phyloP scores from a whole-genome alignment of 64 coral and sea anemone genomes.

The Anthopleura sola region DNA sequence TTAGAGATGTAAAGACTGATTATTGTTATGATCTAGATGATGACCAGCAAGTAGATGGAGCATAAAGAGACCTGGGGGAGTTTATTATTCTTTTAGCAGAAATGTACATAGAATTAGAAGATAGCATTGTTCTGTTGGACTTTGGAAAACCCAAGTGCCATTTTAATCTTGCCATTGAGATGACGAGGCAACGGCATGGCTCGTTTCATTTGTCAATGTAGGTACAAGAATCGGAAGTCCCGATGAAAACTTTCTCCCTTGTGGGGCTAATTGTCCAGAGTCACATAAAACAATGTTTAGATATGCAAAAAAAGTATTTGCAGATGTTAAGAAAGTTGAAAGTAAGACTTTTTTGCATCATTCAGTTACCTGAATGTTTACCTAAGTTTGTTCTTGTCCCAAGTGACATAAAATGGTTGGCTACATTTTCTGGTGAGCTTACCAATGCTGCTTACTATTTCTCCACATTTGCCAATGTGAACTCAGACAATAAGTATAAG shows the following conservation, averaged over 20 bases:
- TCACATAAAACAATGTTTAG: conserved; percentile 61
- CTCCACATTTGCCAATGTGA: conserved; percentile 74
- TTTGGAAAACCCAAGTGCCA: background rate
- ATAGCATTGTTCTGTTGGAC: background rate
- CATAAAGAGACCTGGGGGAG: conserved; percentile 52
- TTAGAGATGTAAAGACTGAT: conserved; percentile 23
- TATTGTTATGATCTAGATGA: background rate
- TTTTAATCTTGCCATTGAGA: conserved; percentile 40
- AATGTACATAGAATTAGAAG: conserved; percentile 8
- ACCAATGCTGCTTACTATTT: conserved; percentile 67
- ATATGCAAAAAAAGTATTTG: conserved; percentile 22
- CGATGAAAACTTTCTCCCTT: conserved; percentile 46
- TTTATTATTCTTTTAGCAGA: conserved; percentile 33
- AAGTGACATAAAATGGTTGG: conserved; percentile 66
- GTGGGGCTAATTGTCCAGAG: conserved; percentile 79
- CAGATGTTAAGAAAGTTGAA: background rate
- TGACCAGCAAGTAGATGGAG: conserved; percentile 16
- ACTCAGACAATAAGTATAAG: conserved; percentile 43
- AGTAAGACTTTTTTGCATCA: background rate
- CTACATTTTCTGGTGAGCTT: conserved; percentile 51
- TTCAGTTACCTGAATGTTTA: conserved; percentile 1
- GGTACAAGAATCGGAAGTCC: conserved; percentile 53
- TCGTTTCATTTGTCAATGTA: conserved; percentile 69
- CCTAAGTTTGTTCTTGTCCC: conserved; percentile 59
- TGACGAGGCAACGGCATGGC: conserved; percentile 61